These are phyloP conservation scores for Tetropium fuscum DNA, from an alignment of 2,888 invertebrate species.

Conservation along the genomic window DNA sequence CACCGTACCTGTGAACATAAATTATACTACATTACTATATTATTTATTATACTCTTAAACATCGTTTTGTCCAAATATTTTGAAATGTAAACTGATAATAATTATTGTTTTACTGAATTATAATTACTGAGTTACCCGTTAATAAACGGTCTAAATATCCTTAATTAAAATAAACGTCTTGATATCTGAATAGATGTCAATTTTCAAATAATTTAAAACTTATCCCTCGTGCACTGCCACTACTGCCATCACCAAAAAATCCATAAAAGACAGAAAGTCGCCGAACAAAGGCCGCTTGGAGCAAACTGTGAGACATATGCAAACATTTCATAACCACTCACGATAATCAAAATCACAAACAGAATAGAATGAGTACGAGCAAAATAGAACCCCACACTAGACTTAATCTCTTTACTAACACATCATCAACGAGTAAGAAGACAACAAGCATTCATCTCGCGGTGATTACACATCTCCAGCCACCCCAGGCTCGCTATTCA, in stretches of 20 bases:
- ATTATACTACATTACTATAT: no score
- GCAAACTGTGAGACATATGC: slow-evolving; percentile 16
- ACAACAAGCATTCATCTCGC: slow-evolving; percentile 59
- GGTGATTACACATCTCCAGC: slow-evolving; percentile 55
- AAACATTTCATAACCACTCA: slow-evolving; percentile 49
- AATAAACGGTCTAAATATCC: no score
- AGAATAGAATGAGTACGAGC: slow-evolving; percentile 38
- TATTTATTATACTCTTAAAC: no score
- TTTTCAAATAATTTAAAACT: no score
- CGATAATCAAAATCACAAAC: slow-evolving; percentile 56
- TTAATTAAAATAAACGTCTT: no score
- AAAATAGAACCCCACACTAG: slow-evolving; percentile 50
- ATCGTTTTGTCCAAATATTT: no score
- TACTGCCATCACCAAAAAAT: neutral
- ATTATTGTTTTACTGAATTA: no score
- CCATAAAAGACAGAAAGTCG: slow-evolving; percentile 15
- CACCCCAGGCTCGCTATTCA: slow-evolving; percentile 56
- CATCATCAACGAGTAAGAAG: slow-evolving; percentile 61
- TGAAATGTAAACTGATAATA: no score
- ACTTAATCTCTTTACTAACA: slow-evolving; percentile 59
- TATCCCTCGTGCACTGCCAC: no score
- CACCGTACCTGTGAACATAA: no score
- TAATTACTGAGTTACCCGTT: no score
- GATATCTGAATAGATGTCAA: no score
- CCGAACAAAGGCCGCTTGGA: slow-evolving; percentile 10